phyloP scores from a whole-genome alignment of 2,113 vertebrate species.

The Pomatorhinus ruficollis region DNA sequence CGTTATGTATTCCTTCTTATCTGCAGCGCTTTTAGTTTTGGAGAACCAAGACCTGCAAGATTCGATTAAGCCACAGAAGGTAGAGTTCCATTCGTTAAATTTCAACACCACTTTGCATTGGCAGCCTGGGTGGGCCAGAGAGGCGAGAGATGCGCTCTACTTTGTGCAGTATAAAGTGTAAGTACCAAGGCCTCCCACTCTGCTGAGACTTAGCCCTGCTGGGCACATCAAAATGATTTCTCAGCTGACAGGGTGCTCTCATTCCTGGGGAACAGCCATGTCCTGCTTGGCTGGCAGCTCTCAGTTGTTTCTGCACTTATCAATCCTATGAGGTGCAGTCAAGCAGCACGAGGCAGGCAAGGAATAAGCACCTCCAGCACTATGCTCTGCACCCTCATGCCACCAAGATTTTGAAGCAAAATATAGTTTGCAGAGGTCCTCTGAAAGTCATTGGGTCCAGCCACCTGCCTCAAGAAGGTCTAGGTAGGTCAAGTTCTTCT shows the following conservation, averaged over 20 bases:
- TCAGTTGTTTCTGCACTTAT: neutral
- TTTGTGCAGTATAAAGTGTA: conserved; percentile 78
- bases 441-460: neutral
- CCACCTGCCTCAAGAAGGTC: neutral
- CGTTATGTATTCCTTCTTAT: neutral
- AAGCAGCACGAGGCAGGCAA: neutral
- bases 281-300: neutral
- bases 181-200: neutral
- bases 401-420: neutral
- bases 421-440: neutral
- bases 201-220: neutral
- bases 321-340: neutral
- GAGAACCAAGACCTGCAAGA: conserved; percentile 8
- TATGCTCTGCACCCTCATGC: neutral
- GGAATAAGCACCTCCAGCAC: neutral
- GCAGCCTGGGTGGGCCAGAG: conserved; percentile 48
- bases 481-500: neutral
- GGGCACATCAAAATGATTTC: neutral
- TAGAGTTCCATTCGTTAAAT: conserved; percentile 69
- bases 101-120: conserved; percentile 72
- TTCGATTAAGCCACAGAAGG: conserved; percentile 52
- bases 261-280: accelerated
- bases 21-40: neutral
- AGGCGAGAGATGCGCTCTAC: conserved; percentile 22
- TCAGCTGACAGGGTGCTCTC: neutral